A percentile compares a stretch with the other conserved stretches of the same genome.
phyloP scores from a whole-genome alignment of 2,797 vertebrate species.

The Esox masquinongy region DNA sequence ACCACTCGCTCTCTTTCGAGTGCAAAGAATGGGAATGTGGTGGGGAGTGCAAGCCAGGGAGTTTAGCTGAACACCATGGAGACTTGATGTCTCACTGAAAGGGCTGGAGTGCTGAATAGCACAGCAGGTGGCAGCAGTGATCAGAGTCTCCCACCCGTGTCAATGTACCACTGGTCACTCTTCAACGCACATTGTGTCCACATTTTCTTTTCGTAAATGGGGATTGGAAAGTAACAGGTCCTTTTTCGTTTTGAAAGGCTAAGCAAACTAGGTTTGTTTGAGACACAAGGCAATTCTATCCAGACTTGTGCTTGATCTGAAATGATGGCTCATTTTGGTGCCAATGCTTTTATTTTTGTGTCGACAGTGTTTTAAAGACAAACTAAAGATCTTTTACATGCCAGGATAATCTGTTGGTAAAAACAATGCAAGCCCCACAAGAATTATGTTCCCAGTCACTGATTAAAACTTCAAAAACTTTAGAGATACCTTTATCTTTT shows the following conservation, averaged over 20 bases:
- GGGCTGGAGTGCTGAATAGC: slow-evolving; percentile 22
- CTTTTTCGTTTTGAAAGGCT: neutral
- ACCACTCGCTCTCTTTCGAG: neutral
- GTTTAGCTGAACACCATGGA: neutral
- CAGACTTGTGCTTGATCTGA: neutral
- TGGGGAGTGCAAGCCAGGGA: neutral
- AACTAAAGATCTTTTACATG: neutral
- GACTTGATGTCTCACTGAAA: slow-evolving; percentile 31
- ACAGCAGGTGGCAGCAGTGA: slow-evolving; percentile 19
- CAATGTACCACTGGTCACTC: slow-evolving; percentile 2
- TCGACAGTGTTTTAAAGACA: neutral
- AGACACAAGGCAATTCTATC: neutral
- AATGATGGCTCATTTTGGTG: neutral
- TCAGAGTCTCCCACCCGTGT: slow-evolving; percentile 43
- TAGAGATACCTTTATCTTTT: neutral
- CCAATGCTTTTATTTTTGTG: neutral
- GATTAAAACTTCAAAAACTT: neutral
- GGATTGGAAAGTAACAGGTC: neutral
- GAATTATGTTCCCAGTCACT: neutral
- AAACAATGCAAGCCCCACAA: neutral
- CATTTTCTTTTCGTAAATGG: neutral
- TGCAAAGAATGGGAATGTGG: neutral
- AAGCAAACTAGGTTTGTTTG: neutral
- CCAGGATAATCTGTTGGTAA: neutral
- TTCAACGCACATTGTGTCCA: neutral